A percentile compares a stretch with the other conserved stretches of the same genome.
Evolutionary conservation across 2,113 vertebrate species (phyloP).

Genomic region (Notarius quadriscutis): DNA sequence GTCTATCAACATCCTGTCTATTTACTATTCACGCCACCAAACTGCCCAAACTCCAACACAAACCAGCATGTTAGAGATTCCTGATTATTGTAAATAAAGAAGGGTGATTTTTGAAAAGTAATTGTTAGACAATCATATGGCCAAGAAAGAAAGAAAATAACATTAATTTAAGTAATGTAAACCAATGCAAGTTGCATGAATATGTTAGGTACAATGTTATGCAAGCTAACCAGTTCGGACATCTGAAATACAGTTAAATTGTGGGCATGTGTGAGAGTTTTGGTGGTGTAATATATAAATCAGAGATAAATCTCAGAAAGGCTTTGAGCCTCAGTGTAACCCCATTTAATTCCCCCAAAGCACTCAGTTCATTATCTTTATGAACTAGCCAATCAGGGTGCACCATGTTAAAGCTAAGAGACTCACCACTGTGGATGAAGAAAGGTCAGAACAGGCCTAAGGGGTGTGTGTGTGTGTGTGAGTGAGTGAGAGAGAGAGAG

Average conservation of each 20-base stretch:
- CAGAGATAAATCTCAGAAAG: conserved; percentile 2
- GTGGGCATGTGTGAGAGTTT: not conserved
- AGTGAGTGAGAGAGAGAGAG: not conserved
- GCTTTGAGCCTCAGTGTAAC: not conserved
- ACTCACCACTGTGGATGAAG: conserved; percentile 26
- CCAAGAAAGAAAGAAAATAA: not conserved
- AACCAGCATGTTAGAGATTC: not conserved
- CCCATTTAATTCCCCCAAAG: conserved; percentile 5
- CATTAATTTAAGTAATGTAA: not conserved
- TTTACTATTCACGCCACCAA: not conserved
- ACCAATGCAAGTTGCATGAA: not conserved
- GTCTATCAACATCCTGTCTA: conserved; percentile 1
- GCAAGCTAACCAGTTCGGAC: not conserved
- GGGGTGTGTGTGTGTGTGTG: conserved; percentile 9
- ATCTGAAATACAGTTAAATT: not conserved
- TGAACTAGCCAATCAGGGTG: conserved; percentile 11
- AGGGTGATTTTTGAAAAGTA: not conserved
- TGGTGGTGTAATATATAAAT: not conserved
- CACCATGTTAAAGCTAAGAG: conserved; percentile 18
- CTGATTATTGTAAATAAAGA: conserved; percentile 2
- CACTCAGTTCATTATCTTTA: not conserved
- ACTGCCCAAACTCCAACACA: not conserved
- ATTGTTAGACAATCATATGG: too few relatives aligned
- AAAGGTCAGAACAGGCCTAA: conserved; percentile 45
- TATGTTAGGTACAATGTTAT: not conserved